phyloP scores from a whole-genome alignment of 2,797 vertebrate species.

The Poecile montanus region DNA sequence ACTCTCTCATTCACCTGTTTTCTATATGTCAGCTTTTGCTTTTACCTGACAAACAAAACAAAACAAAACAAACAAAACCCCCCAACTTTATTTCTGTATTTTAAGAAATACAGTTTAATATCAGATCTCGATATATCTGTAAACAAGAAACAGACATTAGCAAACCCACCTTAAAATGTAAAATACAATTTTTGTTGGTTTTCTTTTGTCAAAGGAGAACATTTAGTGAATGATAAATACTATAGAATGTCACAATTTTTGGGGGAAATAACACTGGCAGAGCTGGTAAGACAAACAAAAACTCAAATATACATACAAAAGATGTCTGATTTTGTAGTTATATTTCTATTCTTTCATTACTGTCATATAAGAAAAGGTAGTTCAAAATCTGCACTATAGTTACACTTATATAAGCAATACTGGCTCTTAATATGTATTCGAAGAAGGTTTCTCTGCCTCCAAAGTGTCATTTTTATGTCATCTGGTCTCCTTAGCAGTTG shows the following conservation, averaged over 20 bases:
- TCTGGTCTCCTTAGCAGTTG: background rate
- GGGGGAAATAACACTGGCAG: background rate
- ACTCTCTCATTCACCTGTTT: background rate
- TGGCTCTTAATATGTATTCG: background rate
- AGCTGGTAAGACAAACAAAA: background rate
- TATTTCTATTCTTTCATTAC: background rate
- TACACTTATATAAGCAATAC: background rate
- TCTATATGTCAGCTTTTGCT: background rate
- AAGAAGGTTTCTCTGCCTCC: background rate
- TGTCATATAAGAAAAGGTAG: background rate
- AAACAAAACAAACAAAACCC: accelerated
- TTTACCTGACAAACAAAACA: background rate
- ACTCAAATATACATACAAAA: background rate
- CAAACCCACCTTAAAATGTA: background rate
- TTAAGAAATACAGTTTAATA: background rate
- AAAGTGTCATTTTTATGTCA: background rate
- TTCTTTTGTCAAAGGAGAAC: background rate
- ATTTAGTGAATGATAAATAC: background rate
- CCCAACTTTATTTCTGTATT: background rate
- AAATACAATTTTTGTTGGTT: background rate
- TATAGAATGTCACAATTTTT: background rate
- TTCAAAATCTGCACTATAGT: background rate
- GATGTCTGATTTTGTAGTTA: background rate
- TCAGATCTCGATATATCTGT: background rate
- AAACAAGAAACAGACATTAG: background rate